A percentile compares a stretch with the other conserved stretches of the same genome.
phyloP scores from a whole-genome alignment of 2,888 invertebrate species.

The Nomada fucata region DNA sequence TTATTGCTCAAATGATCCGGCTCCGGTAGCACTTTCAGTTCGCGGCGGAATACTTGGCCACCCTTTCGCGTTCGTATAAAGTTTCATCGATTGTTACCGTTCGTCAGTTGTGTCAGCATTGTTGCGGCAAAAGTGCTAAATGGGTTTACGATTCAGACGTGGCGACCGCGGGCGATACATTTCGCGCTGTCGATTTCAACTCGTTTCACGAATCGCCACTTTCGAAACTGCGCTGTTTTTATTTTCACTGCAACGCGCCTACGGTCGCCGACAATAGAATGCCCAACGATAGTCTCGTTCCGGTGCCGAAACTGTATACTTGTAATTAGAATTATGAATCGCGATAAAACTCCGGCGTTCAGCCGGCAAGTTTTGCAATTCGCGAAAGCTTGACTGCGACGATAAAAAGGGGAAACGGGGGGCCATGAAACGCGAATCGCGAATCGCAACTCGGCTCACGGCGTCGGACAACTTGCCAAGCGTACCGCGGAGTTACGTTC shows the following conservation, averaged over 20 bases:
- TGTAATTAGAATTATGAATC: no score
- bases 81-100: slow-evolving; percentile 13
- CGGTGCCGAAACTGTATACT: no score
- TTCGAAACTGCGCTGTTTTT: background rate
- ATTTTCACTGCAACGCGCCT: no score
- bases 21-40: background rate
- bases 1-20: no score
- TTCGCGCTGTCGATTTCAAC: background rate
- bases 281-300: no score
- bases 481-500: slow-evolving; percentile 36
- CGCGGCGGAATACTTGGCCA: background rate
- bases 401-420: background rate
- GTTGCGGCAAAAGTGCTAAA: slow-evolving; percentile 4
- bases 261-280: no score
- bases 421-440: background rate
- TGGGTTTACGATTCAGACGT: slow-evolving; percentile 19
- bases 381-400: background rate
- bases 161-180: slow-evolving; percentile 13
- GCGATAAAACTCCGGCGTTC: background rate
- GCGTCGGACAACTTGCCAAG: no score
- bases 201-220: background rate
- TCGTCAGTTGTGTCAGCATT: background rate
- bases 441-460: no score
- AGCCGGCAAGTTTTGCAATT: background rate
- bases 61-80: background rate